Percentiles rank a stretch among this genome's conserved stretches.
These are phyloP conservation scores for Ptilorrhoa leucosticta DNA, from an alignment of 2,113 vertebrate genomes.

Conservation along the genomic window DNA sequence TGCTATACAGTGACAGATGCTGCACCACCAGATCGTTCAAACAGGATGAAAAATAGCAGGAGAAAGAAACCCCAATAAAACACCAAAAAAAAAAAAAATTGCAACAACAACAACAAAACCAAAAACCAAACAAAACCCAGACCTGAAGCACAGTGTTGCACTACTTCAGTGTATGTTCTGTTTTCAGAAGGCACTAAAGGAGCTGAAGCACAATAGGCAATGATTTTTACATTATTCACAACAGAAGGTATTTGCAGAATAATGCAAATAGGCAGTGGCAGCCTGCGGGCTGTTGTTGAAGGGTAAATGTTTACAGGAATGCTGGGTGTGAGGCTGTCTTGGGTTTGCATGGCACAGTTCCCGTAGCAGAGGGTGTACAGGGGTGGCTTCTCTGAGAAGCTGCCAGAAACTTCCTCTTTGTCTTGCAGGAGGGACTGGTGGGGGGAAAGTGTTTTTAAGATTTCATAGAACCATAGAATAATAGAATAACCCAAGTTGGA, in stretches of 20 bases:
- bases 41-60: background rate
- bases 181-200: background rate
- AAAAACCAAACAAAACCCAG: background rate
- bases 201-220: slow-evolving; percentile 7
- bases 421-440: background rate
- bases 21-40: background rate
- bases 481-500: background rate
- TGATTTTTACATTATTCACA: slow-evolving; percentile 37
- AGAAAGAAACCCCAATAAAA: fast-evolving
- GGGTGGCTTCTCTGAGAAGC: background rate
- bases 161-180: background rate
- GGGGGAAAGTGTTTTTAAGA: background rate
- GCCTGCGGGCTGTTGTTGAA: background rate
- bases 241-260: background rate
- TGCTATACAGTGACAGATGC: background rate
- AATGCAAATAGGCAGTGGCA: background rate
- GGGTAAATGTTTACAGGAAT: background rate
- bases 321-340: background rate
- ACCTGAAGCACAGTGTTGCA: background rate
- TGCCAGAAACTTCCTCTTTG: background rate
- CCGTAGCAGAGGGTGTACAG: fast-evolving
- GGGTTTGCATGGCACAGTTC: background rate
- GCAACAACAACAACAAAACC: background rate
- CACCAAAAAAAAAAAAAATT: background rate
- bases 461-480: background rate